Evolutionary conservation across 2,888 invertebrate species (phyloP), one percentile per base, ranked within the genome.

Genomic region (Palloptera scutellata): DNA sequence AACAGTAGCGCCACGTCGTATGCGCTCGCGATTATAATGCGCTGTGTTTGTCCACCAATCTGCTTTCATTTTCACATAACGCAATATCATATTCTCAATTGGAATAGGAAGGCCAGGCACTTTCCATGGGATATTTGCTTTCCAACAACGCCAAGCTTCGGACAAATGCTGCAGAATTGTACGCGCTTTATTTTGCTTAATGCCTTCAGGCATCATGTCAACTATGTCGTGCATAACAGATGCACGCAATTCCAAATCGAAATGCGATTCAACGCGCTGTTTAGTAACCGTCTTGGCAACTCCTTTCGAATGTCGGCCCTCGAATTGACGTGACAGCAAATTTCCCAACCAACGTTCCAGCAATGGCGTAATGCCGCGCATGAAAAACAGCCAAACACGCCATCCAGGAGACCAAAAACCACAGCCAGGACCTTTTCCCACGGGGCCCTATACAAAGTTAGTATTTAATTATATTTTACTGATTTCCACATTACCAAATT

Each of bases 1-100:
- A 15, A 99, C 99, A 0, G 99, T 99, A 61, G 99, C 99, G n/a
- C 99, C 99, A 76, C 99, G 91, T 3, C 99, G 91, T 74, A 99
- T 99, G 78, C 99, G 89, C 86, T 99, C 99, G 53, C 99, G 90
- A 86, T 99, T 99, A 86, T 99, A 99, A 85, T 99, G 99, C 0
- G 99, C 98, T 0, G 99, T 99, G 85, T 99, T 99, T 0, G 99
- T 99, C 99, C 99, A 99, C 99, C 99, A 99, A 85, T 99, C 99
- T 0, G 99, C 99, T 84, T 99, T 99, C 92, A 99, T 98, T 86
- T 99, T 99, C 12, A 99, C 99, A 86, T 98, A 99, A 66, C 99
- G 91, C 68, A 99, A 89, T 77, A 99, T 99, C 99, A 99, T 99
- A 86, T 99, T 99, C 87, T 99, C 99, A 72, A 99, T 98, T 0